A percentile compares a stretch with the other conserved stretches of the same genome.
These are phyloP conservation scores for Macrotus californicus DNA, from an alignment of 2,113 vertebrate species.

Conservation along the genomic window DNA sequence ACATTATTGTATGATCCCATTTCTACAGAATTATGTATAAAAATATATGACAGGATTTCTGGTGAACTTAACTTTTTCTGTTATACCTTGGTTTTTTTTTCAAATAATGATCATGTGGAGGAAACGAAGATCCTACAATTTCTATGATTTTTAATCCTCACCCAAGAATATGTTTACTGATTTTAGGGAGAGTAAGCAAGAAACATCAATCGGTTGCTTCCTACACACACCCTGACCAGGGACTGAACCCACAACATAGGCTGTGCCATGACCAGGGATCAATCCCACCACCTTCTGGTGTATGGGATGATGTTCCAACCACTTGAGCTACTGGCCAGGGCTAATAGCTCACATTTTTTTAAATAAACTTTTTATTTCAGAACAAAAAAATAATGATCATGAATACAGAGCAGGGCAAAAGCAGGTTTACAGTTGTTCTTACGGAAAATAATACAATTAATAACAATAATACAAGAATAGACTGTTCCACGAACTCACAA, in stretches of 20 bases:
- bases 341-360: not conserved
- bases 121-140: not conserved
- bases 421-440: not conserved
- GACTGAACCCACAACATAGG: too few species aligned
- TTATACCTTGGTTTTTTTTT: not conserved
- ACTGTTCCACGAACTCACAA: too few species aligned
- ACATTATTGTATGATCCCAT: not conserved
- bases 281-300: too few species aligned
- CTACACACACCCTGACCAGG: too few species aligned
- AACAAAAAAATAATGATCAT: not conserved
- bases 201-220: too few species aligned
- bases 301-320: too few species aligned
- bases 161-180: too few species aligned
- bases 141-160: not conserved
- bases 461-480: too few species aligned
- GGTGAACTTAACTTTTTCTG: not conserved
- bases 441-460: too few species aligned
- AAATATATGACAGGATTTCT: not conserved
- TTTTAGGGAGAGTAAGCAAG: too few species aligned
- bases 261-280: too few species aligned
- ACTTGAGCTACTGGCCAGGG: too few species aligned
- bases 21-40: conserved; percentile 3
- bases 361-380: not conserved
- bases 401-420: not conserved
- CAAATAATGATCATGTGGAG: not conserved